These are phyloP conservation scores for Tenthredo distinguenda DNA, from an alignment of 2,888 invertebrate species.

Conservation along the genomic window DNA sequence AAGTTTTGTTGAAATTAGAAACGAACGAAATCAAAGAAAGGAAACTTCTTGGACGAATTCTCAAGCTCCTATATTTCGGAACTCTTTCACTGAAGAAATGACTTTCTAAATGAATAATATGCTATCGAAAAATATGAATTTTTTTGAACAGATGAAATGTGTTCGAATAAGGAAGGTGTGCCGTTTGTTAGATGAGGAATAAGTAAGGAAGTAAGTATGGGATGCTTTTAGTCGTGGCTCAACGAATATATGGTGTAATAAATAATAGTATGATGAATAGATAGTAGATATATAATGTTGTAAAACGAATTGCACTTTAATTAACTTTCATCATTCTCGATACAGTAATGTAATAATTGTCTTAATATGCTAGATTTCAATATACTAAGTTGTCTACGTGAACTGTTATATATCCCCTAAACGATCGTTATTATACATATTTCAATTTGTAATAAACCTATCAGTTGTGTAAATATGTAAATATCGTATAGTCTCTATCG, in stretches of 20 bases:
- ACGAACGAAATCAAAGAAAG: neutral
- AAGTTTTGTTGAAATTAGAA: neutral
- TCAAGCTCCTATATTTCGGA: neutral
- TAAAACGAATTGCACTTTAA: conserved; percentile 65
- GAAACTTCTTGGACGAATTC: neutral
- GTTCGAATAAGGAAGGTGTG: neutral
- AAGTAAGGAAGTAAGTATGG: neutral
- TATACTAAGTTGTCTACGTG: conserved; percentile 37
- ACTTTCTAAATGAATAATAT: neutral
- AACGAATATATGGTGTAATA: conserved; percentile 45
- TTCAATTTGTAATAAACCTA: conserved; percentile 57
- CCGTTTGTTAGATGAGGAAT: neutral
- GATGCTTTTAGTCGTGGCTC: conserved; percentile 58
- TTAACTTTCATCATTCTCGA: conserved; percentile 60
- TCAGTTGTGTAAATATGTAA: conserved; percentile 60
- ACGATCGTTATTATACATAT: conserved; percentile 38
- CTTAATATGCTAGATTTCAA: conserved; percentile 36
- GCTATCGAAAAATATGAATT: neutral
- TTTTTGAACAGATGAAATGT: neutral
- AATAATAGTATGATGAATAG: conserved; percentile 26
- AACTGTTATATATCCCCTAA: conserved; percentile 51
- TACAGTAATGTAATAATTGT: conserved; percentile 43
- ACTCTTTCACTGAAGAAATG: neutral
- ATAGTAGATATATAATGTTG: conserved; percentile 38
- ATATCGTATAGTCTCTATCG: conserved; percentile 47